These are phyloP conservation scores for Sylvia atricapilla DNA, from an alignment of 2,113 vertebrate genomes.

Conservation along the genomic window DNA sequence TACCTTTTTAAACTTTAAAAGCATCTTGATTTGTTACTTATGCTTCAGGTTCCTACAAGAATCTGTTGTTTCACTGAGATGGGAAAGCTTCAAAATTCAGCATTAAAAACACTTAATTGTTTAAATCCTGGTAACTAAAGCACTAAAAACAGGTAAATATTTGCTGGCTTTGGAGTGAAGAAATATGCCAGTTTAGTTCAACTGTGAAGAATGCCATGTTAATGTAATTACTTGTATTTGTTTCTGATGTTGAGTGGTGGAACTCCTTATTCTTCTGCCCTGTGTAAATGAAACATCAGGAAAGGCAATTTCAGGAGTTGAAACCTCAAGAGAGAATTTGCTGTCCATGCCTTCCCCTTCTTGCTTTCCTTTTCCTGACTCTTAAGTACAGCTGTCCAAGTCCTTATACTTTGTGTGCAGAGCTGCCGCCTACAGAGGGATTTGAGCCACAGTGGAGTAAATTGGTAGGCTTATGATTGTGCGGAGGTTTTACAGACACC, in stretches of 20 bases:
- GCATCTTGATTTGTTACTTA: not conserved
- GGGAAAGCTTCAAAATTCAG: not conserved
- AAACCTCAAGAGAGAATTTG: not conserved
- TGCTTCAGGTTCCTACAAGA: not conserved
- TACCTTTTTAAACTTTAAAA: not conserved
- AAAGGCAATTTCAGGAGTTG: not conserved
- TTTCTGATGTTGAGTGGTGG: not conserved
- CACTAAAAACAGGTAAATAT: not conserved
- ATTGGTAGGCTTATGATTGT: not conserved
- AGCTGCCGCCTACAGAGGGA: accelerated
- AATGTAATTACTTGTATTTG: not conserved
- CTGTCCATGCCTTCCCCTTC: not conserved
- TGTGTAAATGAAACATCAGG: not conserved
- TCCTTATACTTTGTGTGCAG: not conserved
- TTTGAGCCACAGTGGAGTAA: not conserved
- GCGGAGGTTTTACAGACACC: not conserved
- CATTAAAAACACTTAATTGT: not conserved
- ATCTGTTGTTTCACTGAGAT: not conserved
- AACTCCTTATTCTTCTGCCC: not conserved
- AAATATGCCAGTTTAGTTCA: not conserved
- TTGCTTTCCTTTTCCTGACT: not conserved
- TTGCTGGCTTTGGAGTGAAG: not conserved
- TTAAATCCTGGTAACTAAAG: not conserved
- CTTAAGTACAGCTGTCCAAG: not conserved
- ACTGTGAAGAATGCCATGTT: not conserved